Percentiles rank a stretch among this genome's conserved stretches.
These are phyloP conservation scores for Uropetala carovei DNA, from an alignment of 2,888 invertebrate species.

Conservation along the genomic window DNA sequence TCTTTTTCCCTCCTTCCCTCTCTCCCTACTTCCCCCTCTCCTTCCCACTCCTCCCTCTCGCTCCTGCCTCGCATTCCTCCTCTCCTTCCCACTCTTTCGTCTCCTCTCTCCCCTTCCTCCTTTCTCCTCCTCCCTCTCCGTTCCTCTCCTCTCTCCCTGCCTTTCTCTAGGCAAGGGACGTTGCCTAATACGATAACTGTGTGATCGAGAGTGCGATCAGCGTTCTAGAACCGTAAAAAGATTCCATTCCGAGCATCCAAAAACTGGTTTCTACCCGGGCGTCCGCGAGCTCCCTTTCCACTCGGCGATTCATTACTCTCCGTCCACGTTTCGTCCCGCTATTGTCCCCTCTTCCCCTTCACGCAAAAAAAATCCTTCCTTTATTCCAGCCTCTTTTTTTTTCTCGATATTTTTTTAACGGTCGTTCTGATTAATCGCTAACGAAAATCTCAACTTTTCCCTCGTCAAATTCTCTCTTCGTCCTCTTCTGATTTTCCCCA, in stretches of 20 bases:
- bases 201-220: not conserved
- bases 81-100: not conserved
- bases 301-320: constrained; percentile 4
- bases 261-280: constrained; percentile 14
- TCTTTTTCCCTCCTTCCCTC: not conserved
- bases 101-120: not conserved
- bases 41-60: too few species aligned
- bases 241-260: not conserved
- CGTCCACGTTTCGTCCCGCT: not conserved
- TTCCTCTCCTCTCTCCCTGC: not conserved
- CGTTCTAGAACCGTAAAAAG: not conserved
- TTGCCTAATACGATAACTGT: not conserved
- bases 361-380: too few species aligned
- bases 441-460: not conserved
- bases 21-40: not conserved
- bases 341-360: too few species aligned
- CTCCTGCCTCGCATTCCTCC: not conserved
- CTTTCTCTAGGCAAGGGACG: not conserved
- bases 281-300: too few species aligned
- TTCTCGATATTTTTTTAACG: not conserved
- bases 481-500: not conserved
- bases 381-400: not conserved
- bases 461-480: not conserved
- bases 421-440: not conserved
- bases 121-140: not conserved